These are phyloP conservation scores for Aix galericulata DNA, from an alignment of 2,113 vertebrate species.

Conservation along the genomic window DNA sequence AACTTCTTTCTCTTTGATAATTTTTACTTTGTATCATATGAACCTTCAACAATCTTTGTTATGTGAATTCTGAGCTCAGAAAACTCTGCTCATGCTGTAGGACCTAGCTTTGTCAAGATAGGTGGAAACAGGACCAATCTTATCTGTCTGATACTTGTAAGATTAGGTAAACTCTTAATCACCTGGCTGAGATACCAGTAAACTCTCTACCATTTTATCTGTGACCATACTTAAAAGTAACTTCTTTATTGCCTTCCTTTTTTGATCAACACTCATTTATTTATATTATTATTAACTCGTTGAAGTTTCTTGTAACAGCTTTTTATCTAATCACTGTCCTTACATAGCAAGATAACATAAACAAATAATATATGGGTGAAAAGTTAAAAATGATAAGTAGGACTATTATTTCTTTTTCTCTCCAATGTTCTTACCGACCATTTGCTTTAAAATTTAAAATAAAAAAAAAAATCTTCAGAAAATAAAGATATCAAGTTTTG, in stretches of 20 bases:
- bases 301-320: background rate
- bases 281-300: background rate
- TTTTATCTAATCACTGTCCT: background rate
- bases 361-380: background rate
- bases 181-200: background rate
- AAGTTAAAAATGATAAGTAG: background rate
- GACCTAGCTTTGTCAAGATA: background rate
- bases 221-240: background rate
- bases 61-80: background rate
- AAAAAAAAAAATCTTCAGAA: background rate
- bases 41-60: background rate
- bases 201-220: background rate
- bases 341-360: background rate
- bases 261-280: background rate
- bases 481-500: background rate
- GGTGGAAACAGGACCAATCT: background rate
- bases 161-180: background rate
- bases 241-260: background rate
- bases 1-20: background rate
- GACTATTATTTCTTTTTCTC: background rate
- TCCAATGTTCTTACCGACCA: background rate
- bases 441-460: background rate
- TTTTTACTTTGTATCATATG: background rate
- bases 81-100: background rate
- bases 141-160: background rate